Base-by-base conservation (phyloP, 2,888 invertebrate genomes). In the Lottia scabra region DNA sequence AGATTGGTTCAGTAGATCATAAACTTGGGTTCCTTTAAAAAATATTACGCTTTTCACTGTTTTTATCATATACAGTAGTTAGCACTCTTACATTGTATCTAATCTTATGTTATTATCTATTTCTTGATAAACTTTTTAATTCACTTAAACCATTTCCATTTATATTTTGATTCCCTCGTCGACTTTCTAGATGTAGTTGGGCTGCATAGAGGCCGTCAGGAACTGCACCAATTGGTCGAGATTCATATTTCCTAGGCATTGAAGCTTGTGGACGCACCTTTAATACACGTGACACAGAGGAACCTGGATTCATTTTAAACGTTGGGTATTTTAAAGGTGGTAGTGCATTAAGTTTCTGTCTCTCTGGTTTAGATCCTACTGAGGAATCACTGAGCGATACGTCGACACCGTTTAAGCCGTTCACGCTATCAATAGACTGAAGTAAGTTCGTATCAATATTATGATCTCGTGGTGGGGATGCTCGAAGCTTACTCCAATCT, bases 381-480 rank as follows among this genome's bases (percentile, higher is more conserved):
- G 16, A 45, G 15, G 16, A 26, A 15, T 19, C 38, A 27, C 26
- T 56, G 23, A 27, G 23, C 15, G 56, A 26, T n/a, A 56, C 64
- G 23, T 30, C 26, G 30, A 12, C 46, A 30, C 27, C 63, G 63
- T 64, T 19, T 67, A 70, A 56, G 65, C 56, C 4, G 70, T 19
- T 48, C 73, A 73, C 27, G 10, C 56, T 68, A 46, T 16, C 67
- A 72, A 16, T 69, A 69, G 45, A 68, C 70, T 30, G 46, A 23
- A 62, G 64, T 65, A 64, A 62, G 48, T 62, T n/a, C 38, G 43
- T 45, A 63, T 70, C 65, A 16, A 26, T 23, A n/a, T n/a, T n/a
- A 8, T 48, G 43, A 26, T 71, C 27, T 67, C 26, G n/a, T 15
- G 27, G 15, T 43, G 38, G 26, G 1, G 15, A 23, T 30, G n/a